Evolutionary conservation across 1,140 invertebrate species (phyloP), one percentile per base, ranked within the genome.

Genomic region (Andrena cerasifolii): DNA sequence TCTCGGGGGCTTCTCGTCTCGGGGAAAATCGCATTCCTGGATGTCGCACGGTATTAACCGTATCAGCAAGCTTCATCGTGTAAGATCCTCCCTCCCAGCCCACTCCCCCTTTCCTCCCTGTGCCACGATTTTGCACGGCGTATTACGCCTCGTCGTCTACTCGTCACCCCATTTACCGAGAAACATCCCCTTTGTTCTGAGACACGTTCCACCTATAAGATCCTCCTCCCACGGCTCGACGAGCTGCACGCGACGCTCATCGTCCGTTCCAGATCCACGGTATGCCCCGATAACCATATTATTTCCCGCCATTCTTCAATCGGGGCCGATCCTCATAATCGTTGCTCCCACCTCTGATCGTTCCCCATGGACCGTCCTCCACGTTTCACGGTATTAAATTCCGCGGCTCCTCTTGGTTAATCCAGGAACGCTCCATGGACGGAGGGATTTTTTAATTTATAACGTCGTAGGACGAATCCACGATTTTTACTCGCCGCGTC

Each of bases 11-110:
- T 78, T 62, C 56, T 73, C 33, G 36, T 54, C 16, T 43, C 47
- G 53, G 18, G 56, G 51, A 80, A 78, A 84, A 80, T 84, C 62
- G 62, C 51, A 83, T 85, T 84, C 58, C 63, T 58, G 14, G 31
- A 36, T 65, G 72, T 84, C 56, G 73, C 40, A n/a, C 49, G 54
- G 18, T 43, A 72, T 73, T 73, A 76, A 74, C 56, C 51, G 53
- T 68, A 76, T 70, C 53, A 70, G 68, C 61, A 28, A 63, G 65
- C 43, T 51, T 62, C 21, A 71, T 43, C 63, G 56, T 63, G 31
- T 65, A 68, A 65, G 77, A 7, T n/a, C 56, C 59, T 45, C 76
- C 33, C 71, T 33, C n/a, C n/a, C n/a, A n/a, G n/a, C n/a, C n/a
- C n/a, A n/a, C n/a, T n/a, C n/a, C n/a, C n/a, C n/a, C n/a, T n/a